Conservation (phyloP, 2,113 vertebrate genomes). For the Rhinoderma darwinii region DNA sequence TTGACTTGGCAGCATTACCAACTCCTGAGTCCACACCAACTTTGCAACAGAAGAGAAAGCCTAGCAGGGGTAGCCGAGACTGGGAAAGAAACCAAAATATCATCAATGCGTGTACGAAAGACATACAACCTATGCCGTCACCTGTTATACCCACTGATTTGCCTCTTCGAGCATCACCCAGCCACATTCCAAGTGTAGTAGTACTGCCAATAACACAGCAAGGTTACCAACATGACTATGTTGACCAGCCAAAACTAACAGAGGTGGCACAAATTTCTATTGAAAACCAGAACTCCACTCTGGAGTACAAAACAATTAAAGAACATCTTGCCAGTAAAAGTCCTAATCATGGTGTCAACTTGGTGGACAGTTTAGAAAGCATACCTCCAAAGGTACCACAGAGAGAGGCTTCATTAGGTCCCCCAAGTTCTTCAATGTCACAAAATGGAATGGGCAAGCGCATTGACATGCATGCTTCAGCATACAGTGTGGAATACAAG, state of each 20-base stretch:
- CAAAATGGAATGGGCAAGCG: conserved; percentile 92
- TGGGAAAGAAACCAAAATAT: conserved; percentile 98
- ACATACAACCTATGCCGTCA: conserved; percentile 86
- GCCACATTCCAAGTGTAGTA: conserved; percentile 94
- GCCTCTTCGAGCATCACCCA: conserved; percentile 90
- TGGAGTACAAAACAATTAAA: conserved; percentile 94
- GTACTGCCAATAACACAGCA: conserved; percentile 92
- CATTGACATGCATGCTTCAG: conserved; percentile 89
- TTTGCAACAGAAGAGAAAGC: conserved; percentile 92
- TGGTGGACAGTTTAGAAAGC: conserved; percentile 83
- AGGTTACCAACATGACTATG: conserved; percentile 93
- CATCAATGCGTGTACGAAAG: conserved; percentile 96
- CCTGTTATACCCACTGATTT: conserved; percentile 92
- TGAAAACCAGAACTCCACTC: conserved; percentile 90
- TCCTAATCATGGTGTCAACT: conserved; percentile 83
- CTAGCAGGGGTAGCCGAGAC: conserved; percentile 89
- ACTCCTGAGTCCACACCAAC: conserved; percentile 95
- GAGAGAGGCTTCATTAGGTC: conserved; percentile 91
- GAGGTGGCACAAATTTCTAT: conserved; percentile 79
- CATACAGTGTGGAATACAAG: conserved; percentile 91
- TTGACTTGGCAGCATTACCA: conserved; percentile 90
- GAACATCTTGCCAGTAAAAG: conserved; percentile 82
- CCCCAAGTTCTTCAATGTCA: conserved; percentile 73
- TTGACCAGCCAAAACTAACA: conserved; percentile 89
- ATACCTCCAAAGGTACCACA: conserved; percentile 94